These are phyloP conservation scores for Sialia sialis DNA, from an alignment of 2,113 vertebrate genomes.

Conservation along the genomic window DNA sequence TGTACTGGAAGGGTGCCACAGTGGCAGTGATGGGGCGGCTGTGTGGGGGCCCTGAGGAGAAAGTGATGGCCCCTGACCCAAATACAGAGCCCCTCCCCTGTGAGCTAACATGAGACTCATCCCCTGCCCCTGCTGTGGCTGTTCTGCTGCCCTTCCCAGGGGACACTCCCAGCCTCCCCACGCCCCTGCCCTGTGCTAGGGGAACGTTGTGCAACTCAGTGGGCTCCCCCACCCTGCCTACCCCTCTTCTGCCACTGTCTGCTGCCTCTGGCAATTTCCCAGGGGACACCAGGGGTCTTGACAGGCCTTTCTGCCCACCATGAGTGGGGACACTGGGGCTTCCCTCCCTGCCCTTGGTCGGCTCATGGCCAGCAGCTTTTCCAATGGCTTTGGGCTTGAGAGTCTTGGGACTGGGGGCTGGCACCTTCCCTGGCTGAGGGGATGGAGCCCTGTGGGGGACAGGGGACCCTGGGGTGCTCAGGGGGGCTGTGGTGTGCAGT, in stretches of 20 bases:
- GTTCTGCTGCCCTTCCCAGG: neutral
- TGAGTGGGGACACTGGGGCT: neutral
- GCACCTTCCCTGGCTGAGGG: neutral
- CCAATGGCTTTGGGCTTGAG: conserved; percentile 21
- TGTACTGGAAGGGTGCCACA: conserved; percentile 75
- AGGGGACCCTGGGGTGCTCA: neutral
- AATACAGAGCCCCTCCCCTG: neutral
- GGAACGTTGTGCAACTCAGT: conserved; percentile 20
- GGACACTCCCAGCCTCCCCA: neutral
- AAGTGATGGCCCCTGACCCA: conserved; percentile 41
- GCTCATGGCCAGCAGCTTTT: neutral
- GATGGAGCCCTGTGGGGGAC: neutral
- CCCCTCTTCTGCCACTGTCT: neutral
- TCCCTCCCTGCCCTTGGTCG: neutral
- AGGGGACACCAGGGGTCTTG: neutral
- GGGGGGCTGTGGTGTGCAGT: neutral
- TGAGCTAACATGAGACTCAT: neutral
- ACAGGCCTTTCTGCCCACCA: neutral
- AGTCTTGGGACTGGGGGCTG: neutral
- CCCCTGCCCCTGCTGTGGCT: neutral
- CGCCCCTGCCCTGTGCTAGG: neutral
- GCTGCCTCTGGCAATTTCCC: neutral
- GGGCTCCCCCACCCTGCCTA: neutral
- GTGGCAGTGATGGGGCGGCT: conserved; percentile 70
- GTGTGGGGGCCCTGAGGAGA: conserved; percentile 37